A percentile compares a stretch with the other conserved stretches of the same genome.
These are phyloP conservation scores for Rhinogobio ventralis DNA, from an alignment of 2,797 vertebrate genomes.

Conservation along the genomic window DNA sequence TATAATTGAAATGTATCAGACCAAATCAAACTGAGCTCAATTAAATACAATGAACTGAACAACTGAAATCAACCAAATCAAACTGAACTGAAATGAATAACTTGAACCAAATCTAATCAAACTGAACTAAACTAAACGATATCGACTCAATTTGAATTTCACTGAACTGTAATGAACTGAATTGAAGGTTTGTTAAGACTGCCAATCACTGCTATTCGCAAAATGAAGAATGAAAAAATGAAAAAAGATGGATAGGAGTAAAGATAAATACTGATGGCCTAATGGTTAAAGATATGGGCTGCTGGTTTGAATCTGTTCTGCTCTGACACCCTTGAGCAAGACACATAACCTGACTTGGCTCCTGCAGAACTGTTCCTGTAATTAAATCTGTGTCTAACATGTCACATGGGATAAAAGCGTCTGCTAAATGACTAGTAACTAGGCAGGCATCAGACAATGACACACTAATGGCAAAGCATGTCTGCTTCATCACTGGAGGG, in stretches of 20 bases:
- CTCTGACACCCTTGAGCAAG: slow-evolving; percentile 11
- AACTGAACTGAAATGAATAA: not conserved
- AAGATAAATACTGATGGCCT: not conserved
- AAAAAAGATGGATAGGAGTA: not conserved
- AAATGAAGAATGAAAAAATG: too few species aligned
- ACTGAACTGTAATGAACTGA: not conserved
- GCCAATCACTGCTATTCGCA: not conserved
- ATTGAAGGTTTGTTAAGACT: not conserved
- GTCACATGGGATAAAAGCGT: slow-evolving; percentile 32
- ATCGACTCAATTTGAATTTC: not conserved
- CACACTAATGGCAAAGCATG: slow-evolving; percentile 30
- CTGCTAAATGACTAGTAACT: slow-evolving; percentile 41
- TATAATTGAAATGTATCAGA: not conserved
- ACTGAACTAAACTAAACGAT: not conserved
- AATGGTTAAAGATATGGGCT: not conserved
- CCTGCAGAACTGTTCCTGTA: not conserved
- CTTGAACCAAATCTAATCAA: not conserved
- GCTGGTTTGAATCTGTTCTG: slow-evolving; percentile 1
- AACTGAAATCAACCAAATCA: not conserved
- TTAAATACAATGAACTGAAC: not conserved
- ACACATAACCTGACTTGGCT: slow-evolving; percentile 3
- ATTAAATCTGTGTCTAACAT: slow-evolving; percentile 27
- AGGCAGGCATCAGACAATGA: slow-evolving; percentile 32
- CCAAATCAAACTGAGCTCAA: not conserved
- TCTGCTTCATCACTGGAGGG: slow-evolving; percentile 4